These are phyloP conservation scores for Amniataba percoides DNA, from an alignment of 2,797 vertebrate genomes.

Conservation along the genomic window DNA sequence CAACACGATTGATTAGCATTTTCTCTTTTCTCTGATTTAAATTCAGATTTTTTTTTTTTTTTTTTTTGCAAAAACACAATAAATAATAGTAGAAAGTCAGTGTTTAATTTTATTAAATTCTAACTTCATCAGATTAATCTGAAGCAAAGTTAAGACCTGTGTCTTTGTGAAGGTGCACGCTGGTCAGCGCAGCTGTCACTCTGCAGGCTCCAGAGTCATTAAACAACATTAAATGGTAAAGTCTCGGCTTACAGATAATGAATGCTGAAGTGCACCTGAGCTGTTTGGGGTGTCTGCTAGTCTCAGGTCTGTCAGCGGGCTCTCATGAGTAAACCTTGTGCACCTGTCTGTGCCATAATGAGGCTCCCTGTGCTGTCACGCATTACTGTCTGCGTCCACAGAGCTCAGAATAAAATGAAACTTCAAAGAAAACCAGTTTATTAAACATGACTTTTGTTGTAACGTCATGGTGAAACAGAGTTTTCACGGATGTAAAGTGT, in stretches of 20 bases:
- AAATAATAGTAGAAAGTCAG: too few species aligned
- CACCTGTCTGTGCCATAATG: conserved; percentile 9
- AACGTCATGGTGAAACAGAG: neutral
- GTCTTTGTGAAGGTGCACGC: too few species aligned
- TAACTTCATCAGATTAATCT: too few species aligned
- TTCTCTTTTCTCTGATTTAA: too few species aligned
- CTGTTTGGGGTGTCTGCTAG: neutral
- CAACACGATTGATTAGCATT: too few species aligned
- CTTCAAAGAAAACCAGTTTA: neutral
- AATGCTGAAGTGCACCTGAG: conserved; percentile 21
- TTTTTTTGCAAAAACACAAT: too few species aligned
- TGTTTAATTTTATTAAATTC: too few species aligned
- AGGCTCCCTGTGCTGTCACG: neutral
- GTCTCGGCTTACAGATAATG: too few species aligned
- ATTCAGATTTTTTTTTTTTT: too few species aligned
- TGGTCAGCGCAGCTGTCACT: too few species aligned
- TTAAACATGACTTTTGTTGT: neutral
- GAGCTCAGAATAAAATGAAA: neutral
- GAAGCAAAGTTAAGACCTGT: too few species aligned
- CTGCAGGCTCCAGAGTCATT: too few species aligned
- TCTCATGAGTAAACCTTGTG: neutral
- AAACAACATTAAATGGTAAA: neutral
- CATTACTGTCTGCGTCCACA: neutral
- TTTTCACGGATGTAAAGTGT: neutral
- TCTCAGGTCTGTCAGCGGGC: conserved; percentile 28